A percentile compares a stretch with the other conserved stretches of the same genome.
Conservation (phyloP, 1,140 invertebrate species). For the Lepidotrigona ventralis region DNA sequence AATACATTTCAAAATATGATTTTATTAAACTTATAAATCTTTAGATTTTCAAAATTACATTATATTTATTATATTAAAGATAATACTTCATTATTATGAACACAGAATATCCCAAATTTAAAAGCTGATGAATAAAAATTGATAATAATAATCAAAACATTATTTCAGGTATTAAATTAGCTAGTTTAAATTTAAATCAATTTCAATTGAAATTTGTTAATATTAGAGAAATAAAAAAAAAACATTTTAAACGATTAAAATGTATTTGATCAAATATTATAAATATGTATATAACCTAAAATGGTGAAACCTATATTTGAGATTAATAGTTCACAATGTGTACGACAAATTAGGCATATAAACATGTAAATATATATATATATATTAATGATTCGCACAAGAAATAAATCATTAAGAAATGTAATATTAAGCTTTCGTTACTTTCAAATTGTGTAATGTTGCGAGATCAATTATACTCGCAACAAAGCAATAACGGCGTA, state of each 20-base stretch:
- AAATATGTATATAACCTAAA: constrained; percentile 18
- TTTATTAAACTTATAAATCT: too few relatives aligned
- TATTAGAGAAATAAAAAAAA: too few relatives aligned
- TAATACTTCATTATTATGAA: too few relatives aligned
- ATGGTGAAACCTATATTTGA: neutral
- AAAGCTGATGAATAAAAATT: neutral
- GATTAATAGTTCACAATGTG: neutral
- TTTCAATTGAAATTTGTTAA: neutral
- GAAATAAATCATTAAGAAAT: neutral
- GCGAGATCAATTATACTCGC: neutral
- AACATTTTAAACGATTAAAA: neutral
- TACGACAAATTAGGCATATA: neutral
- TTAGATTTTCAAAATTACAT: too few relatives aligned
- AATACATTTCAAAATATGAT: too few relatives aligned
- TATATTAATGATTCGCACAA: neutral
- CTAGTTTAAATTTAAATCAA: neutral
- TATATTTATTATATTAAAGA: too few relatives aligned
- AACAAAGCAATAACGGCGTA: neutral
- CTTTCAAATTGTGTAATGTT: constrained; percentile 31
- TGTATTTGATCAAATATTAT: neutral
- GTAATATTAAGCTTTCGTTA: constrained; percentile 18
- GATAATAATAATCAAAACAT: neutral
- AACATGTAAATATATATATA: too few relatives aligned
- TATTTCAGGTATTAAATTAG: neutral
- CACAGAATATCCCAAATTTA: too few relatives aligned